phyloP scores from a whole-genome alignment of 2,888 invertebrate species.

The Ecdyonurus torrentis region DNA sequence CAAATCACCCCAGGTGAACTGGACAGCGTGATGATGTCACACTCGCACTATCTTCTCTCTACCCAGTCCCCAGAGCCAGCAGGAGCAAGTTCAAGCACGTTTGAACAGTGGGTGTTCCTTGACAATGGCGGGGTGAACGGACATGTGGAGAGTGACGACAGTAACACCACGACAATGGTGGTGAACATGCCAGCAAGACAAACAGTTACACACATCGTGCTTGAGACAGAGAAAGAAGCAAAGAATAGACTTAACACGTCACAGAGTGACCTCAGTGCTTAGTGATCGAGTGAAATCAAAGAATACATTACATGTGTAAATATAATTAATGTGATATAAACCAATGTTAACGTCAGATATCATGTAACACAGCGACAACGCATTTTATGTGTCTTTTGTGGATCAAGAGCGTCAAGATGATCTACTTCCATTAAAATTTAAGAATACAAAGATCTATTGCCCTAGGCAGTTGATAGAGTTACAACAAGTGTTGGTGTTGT shows the following conservation, averaged over 20 bases:
- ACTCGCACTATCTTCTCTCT: slow-evolving; percentile 16
- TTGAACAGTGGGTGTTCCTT: slow-evolving; percentile 26
- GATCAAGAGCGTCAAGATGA: too few relatives aligned
- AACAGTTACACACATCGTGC: slow-evolving; percentile 22
- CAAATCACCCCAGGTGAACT: slow-evolving; percentile 18
- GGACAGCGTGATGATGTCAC: slow-evolving; percentile 20
- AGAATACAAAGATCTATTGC: too few relatives aligned
- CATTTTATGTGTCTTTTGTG: too few relatives aligned
- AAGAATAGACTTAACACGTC: neutral
- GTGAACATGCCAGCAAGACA: slow-evolving; percentile 21
- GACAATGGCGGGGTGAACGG: slow-evolving; percentile 15
- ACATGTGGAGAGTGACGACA: neutral
- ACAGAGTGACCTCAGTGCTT: too few relatives aligned
- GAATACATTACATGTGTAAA: too few relatives aligned
- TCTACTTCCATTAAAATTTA: too few relatives aligned
- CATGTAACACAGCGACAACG: too few relatives aligned
- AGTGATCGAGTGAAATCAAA: too few relatives aligned
- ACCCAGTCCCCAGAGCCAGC: slow-evolving; percentile 8
- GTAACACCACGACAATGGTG: slow-evolving; percentile 11
- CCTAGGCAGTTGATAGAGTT: too few relatives aligned
- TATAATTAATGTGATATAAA: too few relatives aligned
- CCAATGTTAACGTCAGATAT: too few relatives aligned
- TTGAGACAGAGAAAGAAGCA: slow-evolving; percentile 17
- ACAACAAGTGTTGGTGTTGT: too few relatives aligned
- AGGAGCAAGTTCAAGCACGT: slow-evolving; percentile 17